Conservation (phyloP, 53 echinoderm and acorn worm species). For the Henricia sp. region DNA sequence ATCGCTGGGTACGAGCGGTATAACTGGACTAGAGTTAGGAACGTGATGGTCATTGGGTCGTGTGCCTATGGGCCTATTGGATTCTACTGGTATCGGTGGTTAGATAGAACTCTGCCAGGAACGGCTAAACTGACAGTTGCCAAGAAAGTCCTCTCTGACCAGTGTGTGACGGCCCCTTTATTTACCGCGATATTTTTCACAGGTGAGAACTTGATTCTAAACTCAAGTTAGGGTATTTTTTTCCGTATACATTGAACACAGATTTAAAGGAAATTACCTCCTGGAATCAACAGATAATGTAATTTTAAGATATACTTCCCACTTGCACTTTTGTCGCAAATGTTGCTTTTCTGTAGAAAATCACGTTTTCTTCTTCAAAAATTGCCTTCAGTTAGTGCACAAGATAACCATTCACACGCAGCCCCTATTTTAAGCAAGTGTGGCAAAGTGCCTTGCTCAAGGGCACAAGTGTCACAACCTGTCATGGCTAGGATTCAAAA, state of each 20-base stretch:
- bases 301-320: too few relatives aligned
- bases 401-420: too few relatives aligned
- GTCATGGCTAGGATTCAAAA: too few relatives aligned
- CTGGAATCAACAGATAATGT: too few relatives aligned
- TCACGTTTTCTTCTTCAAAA: too few relatives aligned
- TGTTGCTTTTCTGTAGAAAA: background rate
- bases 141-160: constrained; percentile 84
- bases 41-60: constrained; percentile 77
- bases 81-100: constrained; percentile 89
- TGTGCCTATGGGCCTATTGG: constrained; percentile 89
- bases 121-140: constrained; percentile 63
- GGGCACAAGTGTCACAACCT: too few relatives aligned
- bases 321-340: too few relatives aligned
- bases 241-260: too few relatives aligned
- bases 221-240: background rate
- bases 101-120: constrained; percentile 77
- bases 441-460: too few relatives aligned
- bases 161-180: constrained; percentile 69
- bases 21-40: constrained; percentile 73
- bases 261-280: too few relatives aligned
- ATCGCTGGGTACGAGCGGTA: constrained; percentile 73
- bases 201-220: constrained; percentile 59
- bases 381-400: too few relatives aligned
- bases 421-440: too few relatives aligned
- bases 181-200: constrained; percentile 80